Evolutionary conservation across 2,797 vertebrate species (phyloP), one percentile per base, ranked within the genome.

Genomic region (Percopsis omiscomaycus): DNA sequence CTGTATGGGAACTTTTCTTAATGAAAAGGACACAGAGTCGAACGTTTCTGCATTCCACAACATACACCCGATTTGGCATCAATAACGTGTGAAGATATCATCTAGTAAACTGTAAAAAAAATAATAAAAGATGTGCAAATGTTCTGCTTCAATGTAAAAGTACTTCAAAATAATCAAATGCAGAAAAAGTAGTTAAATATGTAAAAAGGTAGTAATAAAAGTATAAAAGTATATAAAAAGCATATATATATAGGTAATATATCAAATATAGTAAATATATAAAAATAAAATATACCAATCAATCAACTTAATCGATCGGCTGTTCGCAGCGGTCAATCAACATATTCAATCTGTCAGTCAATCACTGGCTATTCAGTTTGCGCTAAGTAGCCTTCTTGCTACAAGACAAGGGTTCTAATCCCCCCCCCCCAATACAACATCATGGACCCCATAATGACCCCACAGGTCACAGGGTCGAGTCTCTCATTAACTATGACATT

Each of bases 1-100:
- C 68, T 61, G 66, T 32, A 88, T 93, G 92, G 92, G 92, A 92
- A 92, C 87, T 78, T 85, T 83, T 89, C 88, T 65, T 62, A 69
- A 77, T 93, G 92, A 91, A 90, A 86, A 89, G 81, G 82, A 66
- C 81, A 68, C 78, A 14, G 49, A 69, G 32, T 46, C 22, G 37
- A 42, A 42, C 37, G 8, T 42, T 42, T 29, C 11, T 44, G 82
- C 50, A 52, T 52, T 52, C 50, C 50, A 52, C 15, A 52, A 11
- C n/a, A 15, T 15, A 42, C 37, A 42, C 6, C 37, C 1, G 6
- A 37, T 5, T 37, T 37, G 37, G 37, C 37, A 42, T 42, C 37
- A 42, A 42, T 8, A 37, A 9, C 9, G 22, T 22, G 22, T 22
- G 22, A 22, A 22, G 6, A 42, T 42, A 42, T 42, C 8, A 42